Evolutionary conservation across 2,797 vertebrate species (phyloP), one percentile per base, ranked within the genome.

Genomic region (Sparus aurata): DNA sequence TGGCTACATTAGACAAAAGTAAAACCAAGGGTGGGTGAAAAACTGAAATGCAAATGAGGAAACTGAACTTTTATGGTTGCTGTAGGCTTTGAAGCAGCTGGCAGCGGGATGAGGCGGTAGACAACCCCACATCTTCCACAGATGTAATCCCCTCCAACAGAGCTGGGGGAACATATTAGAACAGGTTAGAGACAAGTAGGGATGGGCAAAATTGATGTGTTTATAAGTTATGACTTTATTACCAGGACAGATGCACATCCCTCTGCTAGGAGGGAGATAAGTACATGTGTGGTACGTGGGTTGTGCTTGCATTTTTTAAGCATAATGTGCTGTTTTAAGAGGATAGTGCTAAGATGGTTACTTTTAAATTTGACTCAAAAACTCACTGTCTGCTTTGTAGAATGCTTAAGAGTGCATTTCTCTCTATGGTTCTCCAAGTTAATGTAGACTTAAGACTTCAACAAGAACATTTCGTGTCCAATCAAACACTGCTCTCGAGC

Each of bases 71-170:
- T 72, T 43, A 73, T 72, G 72, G 74, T 64, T 79, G 83, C 75
- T 73, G 65, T 64, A 73, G 69, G 80, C 82, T 86, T 72, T 87
- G 61, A 81, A 83, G 78, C 79, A 89, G 70, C 82, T 91, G 85
- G 77, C 62, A 69, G 68, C 65, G 61, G 73, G 53, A 38, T 43
- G 52, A 52, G 30, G 67, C 41, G 27, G 47, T 64, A 59, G 58
- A 64, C 50, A 60, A 58, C 54, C 53, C 54, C 57, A 62, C 59
- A 80, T 83, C 69, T 62, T 77, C 53, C 60, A 75, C 83, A 83
- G 82, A 85, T 86, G 73, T 76, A 73, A 69, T 74, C 64, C 73
- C 67, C 80, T 70, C 63, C 69, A 78, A 67, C 71, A 73, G 71
- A 77, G 81, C 79, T 70, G 43, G 47, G 69, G 70, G 74, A 87